Base-by-base conservation (phyloP, 2,797 vertebrate genomes). In the Scarus forsteni region DNA sequence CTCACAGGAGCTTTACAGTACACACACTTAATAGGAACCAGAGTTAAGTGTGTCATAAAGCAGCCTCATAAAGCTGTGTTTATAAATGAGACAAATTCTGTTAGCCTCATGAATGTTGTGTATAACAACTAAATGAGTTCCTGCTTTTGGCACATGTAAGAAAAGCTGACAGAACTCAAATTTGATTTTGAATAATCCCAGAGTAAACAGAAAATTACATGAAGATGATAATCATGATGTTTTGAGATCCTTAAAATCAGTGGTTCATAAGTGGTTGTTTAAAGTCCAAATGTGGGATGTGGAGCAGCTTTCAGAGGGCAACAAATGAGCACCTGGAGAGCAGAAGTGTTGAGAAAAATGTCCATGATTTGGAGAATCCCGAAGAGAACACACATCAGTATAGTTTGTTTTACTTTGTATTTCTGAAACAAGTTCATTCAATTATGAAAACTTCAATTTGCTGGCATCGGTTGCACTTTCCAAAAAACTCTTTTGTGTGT, bases 21-120 rank as follows among this genome's bases (percentile, higher is more conserved):
- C 62, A 60, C 54, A 70, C 62, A 63, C 1, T 40, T 70, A 18
- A 55, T 48, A 60, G 66, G 51, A 74, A 46, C 38, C 35, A 8
- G 58, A 52, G 64, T 75, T 78, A 61, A 80, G 27, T 67, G 60
- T 54, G 73, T 57, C 44, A 70, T 74, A 76, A 77, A 79, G 7
- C 1, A 48, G 48, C 57, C 74, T 74, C 70, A 74, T 86, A 80
- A 89, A 81, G 3, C 14, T 11, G 73, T 72, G 66, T 85, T 86
- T 65, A 75, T 52, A 49, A 75, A 68, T 54, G 45, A 64, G 40
- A 50, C 68, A 76, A 68, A 66, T 67, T 57, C 65, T 34, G 66
- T 58, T 45, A 73, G 45, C 14, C 61, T 75, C 50, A 42, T 48
- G 6, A 60, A 40, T 63, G 50, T 54, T 71, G 10, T 71, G 13